Conservation (phyloP, 2,113 vertebrate species). For the Poecilia latipinna region DNA sequence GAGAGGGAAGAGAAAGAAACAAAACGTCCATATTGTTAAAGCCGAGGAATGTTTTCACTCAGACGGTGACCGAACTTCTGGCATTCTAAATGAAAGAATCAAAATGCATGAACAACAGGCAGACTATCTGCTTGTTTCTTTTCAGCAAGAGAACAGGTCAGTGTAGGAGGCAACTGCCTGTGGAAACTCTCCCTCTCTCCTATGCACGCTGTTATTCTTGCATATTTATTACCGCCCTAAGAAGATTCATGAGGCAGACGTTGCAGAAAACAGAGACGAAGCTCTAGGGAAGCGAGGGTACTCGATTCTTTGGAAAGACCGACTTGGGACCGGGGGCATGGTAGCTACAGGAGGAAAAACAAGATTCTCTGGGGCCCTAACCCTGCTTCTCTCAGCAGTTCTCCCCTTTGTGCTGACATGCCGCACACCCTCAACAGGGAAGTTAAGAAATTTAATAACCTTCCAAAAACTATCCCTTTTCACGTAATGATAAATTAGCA, state of each 20-base stretch:
- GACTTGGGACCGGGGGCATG: constrained; percentile 29
- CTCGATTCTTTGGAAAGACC: constrained; percentile 30
- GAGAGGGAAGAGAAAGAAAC: constrained; percentile 28
- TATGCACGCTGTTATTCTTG: constrained; percentile 24
- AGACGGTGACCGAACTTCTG: constrained; percentile 38
- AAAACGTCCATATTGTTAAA: constrained; percentile 35
- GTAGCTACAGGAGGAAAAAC: constrained; percentile 29
- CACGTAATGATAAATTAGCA: constrained; percentile 63
- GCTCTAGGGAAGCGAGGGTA: background rate
- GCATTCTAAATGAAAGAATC: constrained; percentile 50
- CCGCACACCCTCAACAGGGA: constrained; percentile 34
- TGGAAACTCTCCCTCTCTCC: constrained; percentile 24
- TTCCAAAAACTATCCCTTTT: constrained; percentile 48
- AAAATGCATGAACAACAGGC: constrained; percentile 30
- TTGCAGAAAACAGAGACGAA: constrained; percentile 28
- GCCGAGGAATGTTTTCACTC: constrained; percentile 48
- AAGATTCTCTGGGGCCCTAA: constrained; percentile 48
- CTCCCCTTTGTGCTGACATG: constrained; percentile 41
- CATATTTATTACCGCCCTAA: constrained; percentile 26
- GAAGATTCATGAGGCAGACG: constrained; percentile 45
- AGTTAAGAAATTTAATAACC: constrained; percentile 51
- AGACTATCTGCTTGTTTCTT: constrained; percentile 11
- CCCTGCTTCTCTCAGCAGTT: constrained; percentile 62
- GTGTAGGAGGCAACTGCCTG: constrained; percentile 33
- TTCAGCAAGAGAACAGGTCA: constrained; percentile 19